Evolutionary conservation across 1,140 invertebrate species (phyloP), one percentile per base, ranked within the genome.

Genomic region (Neocloeon triangulifer): DNA sequence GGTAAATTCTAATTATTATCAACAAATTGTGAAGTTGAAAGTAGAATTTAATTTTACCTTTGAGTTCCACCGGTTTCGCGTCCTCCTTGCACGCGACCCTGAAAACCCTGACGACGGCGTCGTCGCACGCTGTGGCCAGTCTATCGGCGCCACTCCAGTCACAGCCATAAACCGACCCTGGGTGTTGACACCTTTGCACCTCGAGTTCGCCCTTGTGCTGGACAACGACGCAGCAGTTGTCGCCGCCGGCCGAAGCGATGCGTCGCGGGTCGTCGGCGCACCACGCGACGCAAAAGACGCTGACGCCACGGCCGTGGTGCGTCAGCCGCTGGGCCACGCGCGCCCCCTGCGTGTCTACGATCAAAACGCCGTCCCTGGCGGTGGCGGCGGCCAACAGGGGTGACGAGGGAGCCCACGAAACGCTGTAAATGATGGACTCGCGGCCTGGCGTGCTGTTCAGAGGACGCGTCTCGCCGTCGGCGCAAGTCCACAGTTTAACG

Each of bases 401-500:
- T 1, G 58, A 43, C 37, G 59, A 54, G 18, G 46, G 58, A 7
- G 55, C 56, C 58, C 58, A 61, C 1, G 51, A 55, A 22, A 61
- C 38, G 5, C 50, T 47, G 37, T 61, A 61, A 18, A 61, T 56
- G 23, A 58, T 48, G 27, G 53, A 56, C 31, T 55, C 48, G 39
- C 55, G 54, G 16, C 55, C 56, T 10, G 53, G 46, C 4, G 55
- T 59, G 38, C 14, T 39, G 37, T 54, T 49, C n/a, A n/a, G n/a
- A n/a, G n/a, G n/a, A n/a, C n/a, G n/a, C n/a, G n/a, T n/a, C n/a
- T n/a, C n/a, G n/a, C n/a, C n/a, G n/a, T n/a, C n/a, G n/a, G n/a
- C n/a, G n/a, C n/a, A n/a, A n/a, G n/a, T n/a, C 58, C 58, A 61
- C 3, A 59, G 40, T 46, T 59, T 59, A 5, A 61, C 45, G 15